Percentiles rank a stretch among this genome's conserved stretches.
These are phyloP conservation scores for Pristis pectinata DNA, from an alignment of 2,797 vertebrate species.

Conservation along the genomic window DNA sequence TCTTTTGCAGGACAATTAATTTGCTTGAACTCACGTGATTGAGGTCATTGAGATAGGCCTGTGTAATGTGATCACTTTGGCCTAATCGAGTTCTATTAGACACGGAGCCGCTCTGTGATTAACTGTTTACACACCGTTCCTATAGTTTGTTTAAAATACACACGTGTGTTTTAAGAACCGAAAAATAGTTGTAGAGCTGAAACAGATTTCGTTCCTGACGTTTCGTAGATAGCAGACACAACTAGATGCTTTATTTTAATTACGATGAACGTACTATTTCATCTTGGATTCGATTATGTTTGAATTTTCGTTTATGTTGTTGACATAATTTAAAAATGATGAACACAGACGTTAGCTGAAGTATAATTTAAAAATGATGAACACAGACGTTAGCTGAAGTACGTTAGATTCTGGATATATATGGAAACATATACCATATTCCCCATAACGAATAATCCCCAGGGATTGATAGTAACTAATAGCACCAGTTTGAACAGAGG, in stretches of 20 bases:
- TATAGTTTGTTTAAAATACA: conserved; percentile 56
- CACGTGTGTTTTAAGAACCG: conserved; percentile 51
- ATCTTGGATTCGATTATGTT: too few species aligned
- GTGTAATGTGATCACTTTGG: conserved; percentile 2
- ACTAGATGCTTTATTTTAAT: background rate
- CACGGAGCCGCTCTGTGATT: conserved; percentile 23
- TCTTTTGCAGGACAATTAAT: conserved; percentile 30
- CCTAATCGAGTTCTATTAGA: conserved; percentile 36
- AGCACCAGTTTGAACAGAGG: too few species aligned
- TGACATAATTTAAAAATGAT: background rate
- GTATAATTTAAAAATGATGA: background rate
- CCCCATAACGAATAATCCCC: background rate
- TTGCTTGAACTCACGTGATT: conserved; percentile 28
- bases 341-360: too few species aligned
- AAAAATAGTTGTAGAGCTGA: conserved; percentile 41
- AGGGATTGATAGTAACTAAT: background rate
- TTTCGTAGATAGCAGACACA: conserved; percentile 8
- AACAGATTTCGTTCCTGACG: conserved; percentile 31
- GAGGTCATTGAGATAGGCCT: conserved; percentile 13
- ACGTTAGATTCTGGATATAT: background rate
- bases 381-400: background rate
- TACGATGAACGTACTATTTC: background rate
- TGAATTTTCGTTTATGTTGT: background rate
- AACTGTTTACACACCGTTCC: conserved; percentile 25
- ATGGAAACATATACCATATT: background rate